These are phyloP conservation scores for Gymnobelideus leadbeateri DNA, from an alignment of 2,113 vertebrate genomes.

Conservation along the genomic window DNA sequence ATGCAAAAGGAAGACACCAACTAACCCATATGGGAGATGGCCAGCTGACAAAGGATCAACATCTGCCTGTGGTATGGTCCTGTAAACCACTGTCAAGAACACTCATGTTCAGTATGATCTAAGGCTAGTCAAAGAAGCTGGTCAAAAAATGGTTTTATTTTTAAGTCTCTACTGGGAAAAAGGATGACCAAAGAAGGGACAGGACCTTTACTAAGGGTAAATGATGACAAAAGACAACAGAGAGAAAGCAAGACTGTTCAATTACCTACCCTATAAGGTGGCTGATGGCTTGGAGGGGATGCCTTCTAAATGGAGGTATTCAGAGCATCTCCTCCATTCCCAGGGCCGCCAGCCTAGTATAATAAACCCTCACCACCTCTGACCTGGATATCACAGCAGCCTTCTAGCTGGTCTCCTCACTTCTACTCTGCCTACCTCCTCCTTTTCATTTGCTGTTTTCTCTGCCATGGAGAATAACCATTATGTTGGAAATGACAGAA, in stretches of 20 bases:
- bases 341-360: slow-evolving; percentile 31
- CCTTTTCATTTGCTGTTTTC: neutral
- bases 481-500: neutral
- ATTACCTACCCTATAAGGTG: neutral
- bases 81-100: neutral
- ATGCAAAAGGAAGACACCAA: neutral
- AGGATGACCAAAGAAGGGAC: neutral
- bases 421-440: neutral
- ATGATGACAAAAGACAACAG: neutral
- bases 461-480: neutral
- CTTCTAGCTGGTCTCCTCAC: neutral
- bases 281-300: neutral
- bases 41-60: neutral
- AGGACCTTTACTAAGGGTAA: neutral
- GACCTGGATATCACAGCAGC: neutral
- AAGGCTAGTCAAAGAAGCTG: neutral
- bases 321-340: neutral
- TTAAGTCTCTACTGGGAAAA: neutral
- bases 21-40: neutral
- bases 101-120: neutral
- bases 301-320: too few species aligned
- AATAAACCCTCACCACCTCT: slow-evolving; percentile 34
- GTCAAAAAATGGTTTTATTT: neutral
- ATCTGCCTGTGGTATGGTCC: neutral
- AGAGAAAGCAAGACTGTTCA: neutral